Evolutionary conservation across 2,113 vertebrate genomes (phyloP), one percentile per base, ranked within the genome.

Genomic region (Actenoides lindsayi): DNA sequence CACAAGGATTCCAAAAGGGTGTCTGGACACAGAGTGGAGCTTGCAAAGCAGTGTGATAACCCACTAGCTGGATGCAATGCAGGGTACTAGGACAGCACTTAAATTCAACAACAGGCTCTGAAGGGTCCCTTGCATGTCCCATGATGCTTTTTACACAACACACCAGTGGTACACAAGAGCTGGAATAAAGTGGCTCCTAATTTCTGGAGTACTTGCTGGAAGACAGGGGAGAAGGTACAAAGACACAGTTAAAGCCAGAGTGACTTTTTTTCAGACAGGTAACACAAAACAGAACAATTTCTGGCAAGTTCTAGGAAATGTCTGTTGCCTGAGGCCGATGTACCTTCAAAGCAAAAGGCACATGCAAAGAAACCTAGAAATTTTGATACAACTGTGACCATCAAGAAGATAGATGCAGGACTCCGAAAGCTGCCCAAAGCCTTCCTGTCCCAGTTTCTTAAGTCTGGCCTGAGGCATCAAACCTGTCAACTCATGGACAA

Each of bases 21-120:
- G 1, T 6, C 31, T 28, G 24, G 46, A 57, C 20, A 54, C 13
- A 4, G 0, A 76, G 2, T 6, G 4, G 11, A 50, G n/a, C 13
- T 42, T 63, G 25, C 51, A 86, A 83, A 83, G 37, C 33, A 44
- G 15, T 19, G 4, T 53, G 30, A 19, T 39, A 85, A 74, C 20
- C n/a, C 15, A 27, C 0, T 33, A 23, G 21, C 5, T 59, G 11
- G 21, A 35, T 39, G 42, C 25, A 42, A 71, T 12, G 13, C 19
- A 59, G 17, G 18, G n/a, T 91, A 50, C 16, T 28, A 75, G 15
- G 19, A 11, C 4, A 68, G 15, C 28, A 89, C 10, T 7, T 17
- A 44, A 8, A 27, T 28, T 62, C 5, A 87, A 19, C 42, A 46
- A 21, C 0, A 3, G 41, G 25, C 51, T 67, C 37, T 37, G 16